Evolutionary conservation across 2,113 vertebrate genomes (phyloP), one percentile per base, ranked within the genome.

Genomic region (Ameiurus melas): DNA sequence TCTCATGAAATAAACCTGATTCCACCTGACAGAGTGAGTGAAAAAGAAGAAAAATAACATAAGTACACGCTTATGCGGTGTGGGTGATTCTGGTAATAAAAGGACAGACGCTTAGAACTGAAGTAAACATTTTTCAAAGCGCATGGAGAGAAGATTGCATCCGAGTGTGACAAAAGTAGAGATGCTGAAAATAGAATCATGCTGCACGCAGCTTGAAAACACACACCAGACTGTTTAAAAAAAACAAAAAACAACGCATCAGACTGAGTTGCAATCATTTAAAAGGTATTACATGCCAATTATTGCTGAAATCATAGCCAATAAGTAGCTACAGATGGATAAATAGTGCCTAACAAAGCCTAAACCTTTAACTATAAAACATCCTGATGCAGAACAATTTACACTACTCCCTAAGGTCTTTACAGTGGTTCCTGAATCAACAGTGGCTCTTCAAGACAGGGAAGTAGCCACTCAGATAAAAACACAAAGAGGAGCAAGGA

Each of bases 1-100:
- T 98, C 89, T 99, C 98, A 2, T 99, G 96, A 93, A 99, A 99
- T 92, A 99, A 98, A 5, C 98, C 98, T 5, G 98, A 99, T 33
- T 99, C 98, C 12, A 99, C 97, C 98, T 99, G 78, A 82, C 17
- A 60, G 20, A 87, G 70, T 84, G 87, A n/a, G 87, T 22, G 71
- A 13, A 75, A 43, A 36, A 47, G 39, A 19, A 7, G 13, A 75
- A 10, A 82, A 30, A 47, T 39, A 3, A 9, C 9, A 70, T 13
- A 55, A 14, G n/a, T 43, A 73, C 1, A 16, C 14, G 20, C 33
- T 6, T 39, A 4, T 27, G 22, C 13, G 1, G 10, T 30, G 27
- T 30, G 2, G 16, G 47, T 10, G 14, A 79, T 79, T 47, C 43
- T 47, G 6, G 17, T 20, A 1, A n/a, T 4, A 12, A 82, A 82